Conservation (phyloP, 2,113 vertebrate genomes). For the Prinia subflava region DNA sequence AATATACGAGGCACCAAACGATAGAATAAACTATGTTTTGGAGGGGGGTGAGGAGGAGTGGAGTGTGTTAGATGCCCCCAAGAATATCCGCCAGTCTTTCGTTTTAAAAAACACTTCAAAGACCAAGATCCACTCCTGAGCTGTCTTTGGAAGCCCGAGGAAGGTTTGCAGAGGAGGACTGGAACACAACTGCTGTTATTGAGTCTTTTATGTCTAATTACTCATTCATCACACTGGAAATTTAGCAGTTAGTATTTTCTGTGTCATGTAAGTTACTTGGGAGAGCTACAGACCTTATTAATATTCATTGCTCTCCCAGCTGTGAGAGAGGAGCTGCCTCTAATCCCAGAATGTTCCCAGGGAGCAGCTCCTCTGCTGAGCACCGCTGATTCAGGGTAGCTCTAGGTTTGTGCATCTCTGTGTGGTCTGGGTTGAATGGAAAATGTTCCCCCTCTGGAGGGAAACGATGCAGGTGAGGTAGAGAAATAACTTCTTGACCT, state of each 20-base stretch:
- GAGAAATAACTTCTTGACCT: not conserved
- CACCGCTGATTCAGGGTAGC: not conserved
- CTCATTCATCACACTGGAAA: slow-evolving; percentile 25
- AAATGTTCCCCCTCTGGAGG: not conserved
- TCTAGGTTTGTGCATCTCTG: not conserved
- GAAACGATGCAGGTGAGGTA: not conserved
- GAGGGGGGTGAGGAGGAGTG: not conserved
- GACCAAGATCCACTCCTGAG: not conserved
- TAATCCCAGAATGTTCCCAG: not conserved
- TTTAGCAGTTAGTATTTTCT: slow-evolving; percentile 41
- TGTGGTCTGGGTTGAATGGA: not conserved
- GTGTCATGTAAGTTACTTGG: not conserved
- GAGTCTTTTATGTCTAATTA: slow-evolving; percentile 38
- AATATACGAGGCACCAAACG: not conserved
- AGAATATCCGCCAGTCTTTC: not conserved
- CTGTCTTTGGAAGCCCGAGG: not conserved
- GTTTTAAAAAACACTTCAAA: not conserved
- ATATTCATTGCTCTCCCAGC: slow-evolving; percentile 2
- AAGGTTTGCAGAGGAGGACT: slow-evolving; percentile 7
- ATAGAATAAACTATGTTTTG: not conserved
- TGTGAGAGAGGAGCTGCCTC: not conserved
- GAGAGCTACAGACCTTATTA: slow-evolving; percentile 1
- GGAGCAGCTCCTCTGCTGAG: not conserved
- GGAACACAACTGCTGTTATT: slow-evolving; percentile 31
- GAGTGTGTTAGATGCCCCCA: not conserved